phyloP scores from a whole-genome alignment of 1,140 invertebrate species.

The Schlechtendalia chinensis region DNA sequence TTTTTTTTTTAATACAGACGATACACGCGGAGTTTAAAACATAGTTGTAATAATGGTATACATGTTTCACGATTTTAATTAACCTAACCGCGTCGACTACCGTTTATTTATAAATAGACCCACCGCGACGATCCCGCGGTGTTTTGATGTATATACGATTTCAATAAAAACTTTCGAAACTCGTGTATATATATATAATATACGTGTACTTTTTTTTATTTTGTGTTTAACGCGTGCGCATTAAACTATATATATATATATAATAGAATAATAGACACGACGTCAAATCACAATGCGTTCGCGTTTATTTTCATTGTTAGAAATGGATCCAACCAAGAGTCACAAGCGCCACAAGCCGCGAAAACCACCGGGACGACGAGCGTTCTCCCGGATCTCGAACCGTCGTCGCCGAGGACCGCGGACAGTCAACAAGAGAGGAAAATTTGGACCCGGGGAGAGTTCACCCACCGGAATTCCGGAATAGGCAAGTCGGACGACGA shows the following conservation, averaged over 20 bases:
- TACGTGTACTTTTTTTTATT: no score
- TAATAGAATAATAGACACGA: background rate
- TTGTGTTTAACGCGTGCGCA: background rate
- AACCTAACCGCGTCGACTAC: no score
- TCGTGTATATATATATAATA: no score
- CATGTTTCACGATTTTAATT: no score
- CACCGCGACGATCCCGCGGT: no score
- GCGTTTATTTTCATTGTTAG: constrained; percentile 10
- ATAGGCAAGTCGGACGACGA: constrained; percentile 62
- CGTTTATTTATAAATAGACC: constrained; percentile 6
- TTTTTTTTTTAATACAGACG: no score
- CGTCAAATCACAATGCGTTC: background rate
- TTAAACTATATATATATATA: background rate
- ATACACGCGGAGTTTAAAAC: no score
- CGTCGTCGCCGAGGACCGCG: background rate
- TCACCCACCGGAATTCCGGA: constrained; percentile 69
- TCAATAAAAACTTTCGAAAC: no score
- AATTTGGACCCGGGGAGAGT: constrained; percentile 69
- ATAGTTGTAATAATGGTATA: no score
- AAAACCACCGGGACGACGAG: no score
- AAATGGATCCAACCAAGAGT: constrained; percentile 33
- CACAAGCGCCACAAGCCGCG: background rate
- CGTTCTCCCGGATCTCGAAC: background rate
- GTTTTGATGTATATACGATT: no score
- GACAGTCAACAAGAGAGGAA: constrained; percentile 57